Evolutionary conservation across 2,113 vertebrate genomes (phyloP), one percentile per base, ranked within the genome.

Genomic region (Lophura nycthemera): DNA sequence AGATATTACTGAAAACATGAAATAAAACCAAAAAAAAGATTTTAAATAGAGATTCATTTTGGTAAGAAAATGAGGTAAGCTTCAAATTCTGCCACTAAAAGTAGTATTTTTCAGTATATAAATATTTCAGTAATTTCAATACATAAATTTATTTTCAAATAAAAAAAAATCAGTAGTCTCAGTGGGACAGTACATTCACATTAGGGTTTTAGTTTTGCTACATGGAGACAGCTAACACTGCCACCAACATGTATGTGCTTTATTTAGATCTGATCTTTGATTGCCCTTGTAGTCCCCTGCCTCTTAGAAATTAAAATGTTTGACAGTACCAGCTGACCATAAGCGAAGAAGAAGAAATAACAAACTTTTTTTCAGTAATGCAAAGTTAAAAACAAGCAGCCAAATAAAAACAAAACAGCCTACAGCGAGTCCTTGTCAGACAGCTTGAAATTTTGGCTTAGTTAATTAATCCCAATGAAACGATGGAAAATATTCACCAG

Each of bases 381-480:
- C 50, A 78, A 88, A 92, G 43, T 36, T 18, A 59, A 54, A 88
- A 75, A 27, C 25, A 47, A 79, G 16, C 0, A 3, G 56, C 29
- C 56, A 19, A 57, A 57, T 14, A 12, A 15, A 34, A 21, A 85
- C 56, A 88, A 88, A 22, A 66, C 79, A 73, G 27, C 63, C 57
- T 93, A 93, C 94, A 97, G 34, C 65, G 95, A 96, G 98, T 98
- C 98, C 98, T 97, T 98, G 99, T 99, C 99, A 99, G 99, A 99
- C 99, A 98, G 98, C 98, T 98, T 95, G 97, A 98, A 98, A 96
- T 89, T 92, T 96, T 95, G 47, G 42, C 78, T 80, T 84, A 86
- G 76, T 77, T 86, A 78, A 96, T 95, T 86, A 78, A 93, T 70
- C 76, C 25, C 56, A 70, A 6, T 93, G 83, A 93, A 97, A 95